Evolutionary conservation across 2,797 vertebrate species (phyloP).

Genomic region (Uromys caudimaculatus): DNA sequence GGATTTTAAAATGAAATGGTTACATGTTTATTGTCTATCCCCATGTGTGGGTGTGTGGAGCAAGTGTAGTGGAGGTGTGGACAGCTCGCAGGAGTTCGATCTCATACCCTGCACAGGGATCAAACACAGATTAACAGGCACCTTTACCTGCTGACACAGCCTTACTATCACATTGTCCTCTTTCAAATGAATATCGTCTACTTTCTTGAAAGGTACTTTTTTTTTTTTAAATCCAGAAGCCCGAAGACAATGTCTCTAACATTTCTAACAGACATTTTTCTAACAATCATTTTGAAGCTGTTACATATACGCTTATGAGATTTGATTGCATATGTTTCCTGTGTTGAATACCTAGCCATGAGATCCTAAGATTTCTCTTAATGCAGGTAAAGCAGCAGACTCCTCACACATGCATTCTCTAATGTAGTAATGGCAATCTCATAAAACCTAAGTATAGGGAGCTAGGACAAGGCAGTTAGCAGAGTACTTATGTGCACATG

Average conservation of each 20-base stretch:
- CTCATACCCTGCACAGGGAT: not conserved
- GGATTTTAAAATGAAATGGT: not conserved
- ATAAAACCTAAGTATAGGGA: not conserved
- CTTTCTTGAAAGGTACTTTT: not conserved
- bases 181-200: not conserved
- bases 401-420: not conserved
- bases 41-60: not conserved
- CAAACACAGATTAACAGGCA: not conserved
- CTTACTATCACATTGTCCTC: not conserved
- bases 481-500: not conserved
- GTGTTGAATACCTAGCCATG: not conserved
- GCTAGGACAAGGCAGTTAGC: not conserved
- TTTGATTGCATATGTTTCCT: not conserved
- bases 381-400: not conserved
- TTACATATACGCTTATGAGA: not conserved
- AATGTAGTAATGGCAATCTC: not conserved
- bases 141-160: not conserved
- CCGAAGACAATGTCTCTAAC: not conserved
- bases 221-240: not conserved
- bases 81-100: not conserved
- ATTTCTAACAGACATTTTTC: not conserved
- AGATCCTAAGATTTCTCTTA: not conserved
- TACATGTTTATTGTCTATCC: not conserved
- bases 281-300: not conserved
- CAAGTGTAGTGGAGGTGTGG: not conserved